phyloP scores from a whole-genome alignment of 2,888 invertebrate genomes.

The Apodemia duryi region DNA sequence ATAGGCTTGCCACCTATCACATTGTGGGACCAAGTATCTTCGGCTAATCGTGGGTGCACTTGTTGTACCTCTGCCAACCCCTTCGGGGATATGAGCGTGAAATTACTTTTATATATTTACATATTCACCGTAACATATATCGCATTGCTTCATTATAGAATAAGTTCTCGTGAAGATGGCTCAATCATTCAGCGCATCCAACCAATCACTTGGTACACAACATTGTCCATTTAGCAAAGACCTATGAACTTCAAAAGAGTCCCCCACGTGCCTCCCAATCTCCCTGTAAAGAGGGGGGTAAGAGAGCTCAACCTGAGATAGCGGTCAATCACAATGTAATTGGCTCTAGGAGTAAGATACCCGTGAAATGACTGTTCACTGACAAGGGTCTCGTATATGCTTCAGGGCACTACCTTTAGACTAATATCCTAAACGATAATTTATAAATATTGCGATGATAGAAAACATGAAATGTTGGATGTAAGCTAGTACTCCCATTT shows the following conservation, averaged over 20 bases:
- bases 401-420: slow-evolving; percentile 48
- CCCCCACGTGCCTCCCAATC: slow-evolving; percentile 24
- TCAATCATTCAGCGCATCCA: slow-evolving; percentile 67
- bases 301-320: slow-evolving; percentile 42
- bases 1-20: no score
- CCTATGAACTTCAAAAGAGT: slow-evolving; percentile 33
- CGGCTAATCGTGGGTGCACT: no score
- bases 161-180: slow-evolving; percentile 46
- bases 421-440: slow-evolving; percentile 37
- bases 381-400: slow-evolving; percentile 61
- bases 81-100: no score
- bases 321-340: slow-evolving; percentile 71
- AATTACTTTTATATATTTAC: no score
- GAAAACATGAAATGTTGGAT: no score
- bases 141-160: slow-evolving; percentile 62
- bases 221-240: slow-evolving; percentile 40
- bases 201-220: slow-evolving; percentile 59
- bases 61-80: no score
- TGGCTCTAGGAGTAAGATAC: slow-evolving; percentile 68
- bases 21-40: no score
- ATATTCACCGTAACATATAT: slow-evolving; percentile 19
- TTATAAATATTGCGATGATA: not conserved
- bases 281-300: slow-evolving; percentile 25
- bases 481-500: no score
- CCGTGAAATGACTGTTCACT: slow-evolving; percentile 72